phyloP scores from a whole-genome alignment of 2,113 vertebrate species.

The Martes martes region DNA sequence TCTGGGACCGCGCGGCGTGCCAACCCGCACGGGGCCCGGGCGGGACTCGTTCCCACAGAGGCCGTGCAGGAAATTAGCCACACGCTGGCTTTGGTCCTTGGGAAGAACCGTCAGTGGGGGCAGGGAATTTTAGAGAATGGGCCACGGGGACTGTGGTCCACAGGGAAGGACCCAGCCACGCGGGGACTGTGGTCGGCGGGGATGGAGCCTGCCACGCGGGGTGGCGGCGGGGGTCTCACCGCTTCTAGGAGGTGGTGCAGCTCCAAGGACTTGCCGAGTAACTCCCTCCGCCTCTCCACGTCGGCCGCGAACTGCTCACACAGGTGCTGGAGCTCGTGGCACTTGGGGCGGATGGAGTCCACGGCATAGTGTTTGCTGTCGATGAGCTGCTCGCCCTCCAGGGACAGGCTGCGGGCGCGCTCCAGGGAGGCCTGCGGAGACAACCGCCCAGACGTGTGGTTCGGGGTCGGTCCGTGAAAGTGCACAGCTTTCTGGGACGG shows the following conservation, averaged over 20 bases:
- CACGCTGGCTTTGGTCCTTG: not conserved
- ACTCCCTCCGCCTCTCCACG: constrained; percentile 80
- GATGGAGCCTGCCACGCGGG: fast-evolving
- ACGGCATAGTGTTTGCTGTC: constrained; percentile 93
- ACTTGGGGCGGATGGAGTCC: constrained; percentile 96
- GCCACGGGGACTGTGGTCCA: too few relatives aligned
- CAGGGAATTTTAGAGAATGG: not conserved
- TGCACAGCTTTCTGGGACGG: not conserved
- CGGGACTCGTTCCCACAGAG: not conserved
- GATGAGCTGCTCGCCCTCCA: constrained; percentile 88
- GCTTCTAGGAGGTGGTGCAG: constrained; percentile 91
- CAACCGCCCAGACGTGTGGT: fast-evolving
- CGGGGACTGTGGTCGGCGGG: too few relatives aligned
- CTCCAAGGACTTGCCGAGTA: constrained; percentile 90
- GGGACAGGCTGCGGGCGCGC: constrained; percentile 84
- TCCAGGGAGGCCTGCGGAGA: constrained; percentile 86
- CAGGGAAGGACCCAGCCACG: fast-evolving
- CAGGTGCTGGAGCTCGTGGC: constrained; percentile 88
- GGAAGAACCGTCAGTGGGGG: not conserved
- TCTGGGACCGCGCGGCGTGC: fast-evolving
- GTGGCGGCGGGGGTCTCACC: constrained; percentile 75
- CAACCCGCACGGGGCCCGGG: fast-evolving
- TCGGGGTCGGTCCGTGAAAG: not conserved
- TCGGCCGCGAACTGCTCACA: constrained; percentile 80
- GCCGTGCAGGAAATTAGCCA: too few relatives aligned